These are phyloP conservation scores for Epiperipatus broadwayi DNA, from an alignment of 2,888 invertebrate genomes.

Conservation along the genomic window DNA sequence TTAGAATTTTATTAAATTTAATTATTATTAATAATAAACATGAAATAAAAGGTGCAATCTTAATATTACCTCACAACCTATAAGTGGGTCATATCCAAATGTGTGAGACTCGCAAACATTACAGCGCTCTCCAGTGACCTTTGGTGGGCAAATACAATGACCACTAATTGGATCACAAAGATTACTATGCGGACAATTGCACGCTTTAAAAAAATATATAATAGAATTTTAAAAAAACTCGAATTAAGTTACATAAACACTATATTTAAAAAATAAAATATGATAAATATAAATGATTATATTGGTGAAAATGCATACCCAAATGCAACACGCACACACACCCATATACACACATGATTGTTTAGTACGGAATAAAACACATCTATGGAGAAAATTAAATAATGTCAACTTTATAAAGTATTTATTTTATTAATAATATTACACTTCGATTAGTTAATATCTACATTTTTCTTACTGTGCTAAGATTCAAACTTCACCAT, in stretches of 20 bases:
- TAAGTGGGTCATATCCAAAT: conserved; percentile 75
- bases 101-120: conserved; percentile 71
- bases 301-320: too few relatives aligned
- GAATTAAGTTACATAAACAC: neutral
- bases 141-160: conserved; percentile 73
- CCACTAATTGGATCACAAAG: conserved; percentile 36
- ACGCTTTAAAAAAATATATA: conserved; percentile 23
- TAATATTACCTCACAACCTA: conserved; percentile 57
- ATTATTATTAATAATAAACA: conserved; percentile 7
- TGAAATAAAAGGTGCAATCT: too few relatives aligned
- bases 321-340: too few relatives aligned
- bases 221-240: neutral
- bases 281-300: too few relatives aligned
- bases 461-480: too few relatives aligned
- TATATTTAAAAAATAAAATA: neutral
- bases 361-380: too few relatives aligned
- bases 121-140: conserved; percentile 71
- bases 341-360: too few relatives aligned
- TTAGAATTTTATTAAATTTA: neutral
- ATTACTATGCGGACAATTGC: conserved; percentile 30
- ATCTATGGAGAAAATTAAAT: too few relatives aligned
- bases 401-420: too few relatives aligned
- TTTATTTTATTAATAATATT: too few relatives aligned
- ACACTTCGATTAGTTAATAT: too few relatives aligned
- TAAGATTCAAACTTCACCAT: too few relatives aligned